Conservation (phyloP, 2,888 invertebrate species). For the Andrena minutula region DNA sequence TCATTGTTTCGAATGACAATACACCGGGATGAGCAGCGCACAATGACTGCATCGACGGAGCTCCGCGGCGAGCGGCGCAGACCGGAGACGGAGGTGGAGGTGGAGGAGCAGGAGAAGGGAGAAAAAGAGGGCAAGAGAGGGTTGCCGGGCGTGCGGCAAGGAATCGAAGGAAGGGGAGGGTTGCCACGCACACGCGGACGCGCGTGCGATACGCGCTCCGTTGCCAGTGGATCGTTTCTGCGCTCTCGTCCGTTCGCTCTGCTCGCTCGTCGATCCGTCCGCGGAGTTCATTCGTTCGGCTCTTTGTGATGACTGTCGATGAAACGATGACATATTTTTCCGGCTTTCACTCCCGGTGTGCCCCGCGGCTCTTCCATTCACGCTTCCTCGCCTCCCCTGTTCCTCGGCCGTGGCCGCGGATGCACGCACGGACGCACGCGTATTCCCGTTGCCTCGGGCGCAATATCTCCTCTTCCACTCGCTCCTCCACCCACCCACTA, state of each 20-base stretch:
- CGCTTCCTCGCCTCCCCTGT: conserved; percentile 64
- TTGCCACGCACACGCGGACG: conserved; percentile 58
- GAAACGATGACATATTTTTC: conserved; percentile 85
- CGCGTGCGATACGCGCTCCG: conserved; percentile 52
- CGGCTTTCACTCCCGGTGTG: conserved; percentile 82
- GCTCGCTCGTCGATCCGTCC: conserved; percentile 65
- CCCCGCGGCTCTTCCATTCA: conserved; percentile 75
- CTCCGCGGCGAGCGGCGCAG: conserved; percentile 54
- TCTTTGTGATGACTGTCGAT: conserved; percentile 85
- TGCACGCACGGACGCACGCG: conserved; percentile 48
- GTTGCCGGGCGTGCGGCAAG: conserved; percentile 56
- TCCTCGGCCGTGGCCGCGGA: conserved; percentile 54
- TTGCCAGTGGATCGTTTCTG: conserved; percentile 39
- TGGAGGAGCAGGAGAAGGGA: conserved; percentile 59
- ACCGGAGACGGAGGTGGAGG: conserved; percentile 59
- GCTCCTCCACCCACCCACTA: not conserved
- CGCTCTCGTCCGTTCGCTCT: conserved; percentile 49
- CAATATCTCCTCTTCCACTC: conserved; percentile 47
- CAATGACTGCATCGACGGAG: conserved; percentile 81
- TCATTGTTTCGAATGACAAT: conserved; percentile 85
- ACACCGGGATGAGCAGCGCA: conserved; percentile 83
- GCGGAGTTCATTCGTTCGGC: conserved; percentile 78
- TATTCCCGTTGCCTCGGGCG: conserved; percentile 52
- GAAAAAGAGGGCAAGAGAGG: conserved; percentile 61
- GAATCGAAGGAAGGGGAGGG: conserved; percentile 60